Percentiles rank a stretch among this genome's conserved stretches.
Evolutionary conservation across 2,797 vertebrate species (phyloP).

Genomic region (Hyperoplus lanceolatus): DNA sequence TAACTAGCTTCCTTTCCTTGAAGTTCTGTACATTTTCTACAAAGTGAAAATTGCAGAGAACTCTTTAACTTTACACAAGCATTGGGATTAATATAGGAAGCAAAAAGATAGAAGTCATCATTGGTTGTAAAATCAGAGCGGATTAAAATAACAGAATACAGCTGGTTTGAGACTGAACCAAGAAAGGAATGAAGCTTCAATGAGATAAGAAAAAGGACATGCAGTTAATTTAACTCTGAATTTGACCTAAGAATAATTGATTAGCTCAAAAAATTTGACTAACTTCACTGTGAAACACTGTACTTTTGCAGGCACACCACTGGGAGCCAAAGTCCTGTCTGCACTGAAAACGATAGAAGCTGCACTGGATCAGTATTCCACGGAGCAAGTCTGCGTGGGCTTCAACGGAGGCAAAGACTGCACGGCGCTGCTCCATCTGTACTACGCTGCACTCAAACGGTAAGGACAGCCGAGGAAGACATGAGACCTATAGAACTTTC

Average conservation of each 20-base stretch:
- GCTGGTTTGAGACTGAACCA: conserved; percentile 23
- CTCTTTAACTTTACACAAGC: conserved; percentile 31
- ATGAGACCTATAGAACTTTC: conserved; percentile 15
- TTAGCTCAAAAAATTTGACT: conserved; percentile 28
- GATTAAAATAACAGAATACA: conserved; percentile 31
- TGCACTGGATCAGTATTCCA: conserved; percentile 87
- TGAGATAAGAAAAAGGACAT: conserved; percentile 12
- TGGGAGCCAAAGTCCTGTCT: conserved; percentile 90
- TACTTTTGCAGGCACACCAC: conserved; percentile 82
- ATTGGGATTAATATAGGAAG: conserved; percentile 39
- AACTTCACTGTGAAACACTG: conserved; percentile 17
- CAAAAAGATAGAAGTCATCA: conserved; percentile 56
- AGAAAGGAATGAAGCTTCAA: conserved; percentile 9
- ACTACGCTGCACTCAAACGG: conserved; percentile 91
- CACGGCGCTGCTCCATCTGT: conserved; percentile 94
- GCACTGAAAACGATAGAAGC: conserved; percentile 90
- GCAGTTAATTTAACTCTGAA: conserved; percentile 27
- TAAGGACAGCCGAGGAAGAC: conserved; percentile 66
- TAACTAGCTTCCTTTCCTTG: no score
- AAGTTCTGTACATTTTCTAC: conserved; percentile 19
- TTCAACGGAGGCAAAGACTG: conserved; percentile 99
- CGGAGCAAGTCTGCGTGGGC: conserved; percentile 90
- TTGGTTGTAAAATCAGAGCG: conserved; percentile 36
- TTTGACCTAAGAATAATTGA: conserved; percentile 24
- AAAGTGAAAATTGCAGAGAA: conserved; percentile 42